A percentile compares a stretch with the other conserved stretches of the same genome.
Conservation (phyloP, 2,113 vertebrate genomes). For the Onychostoma macrolepis region DNA sequence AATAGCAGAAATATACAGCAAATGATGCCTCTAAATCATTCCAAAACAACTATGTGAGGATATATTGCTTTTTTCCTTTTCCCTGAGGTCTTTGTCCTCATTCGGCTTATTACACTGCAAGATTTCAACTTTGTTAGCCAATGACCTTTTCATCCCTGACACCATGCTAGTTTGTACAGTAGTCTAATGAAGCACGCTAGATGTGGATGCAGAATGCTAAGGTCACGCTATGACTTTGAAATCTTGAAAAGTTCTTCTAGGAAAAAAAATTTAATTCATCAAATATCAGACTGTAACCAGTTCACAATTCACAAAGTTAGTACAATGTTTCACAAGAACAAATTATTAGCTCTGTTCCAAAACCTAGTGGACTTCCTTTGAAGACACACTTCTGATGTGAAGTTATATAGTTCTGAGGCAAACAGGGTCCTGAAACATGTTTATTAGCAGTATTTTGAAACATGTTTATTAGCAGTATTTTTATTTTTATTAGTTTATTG, state of each 20-base stretch:
- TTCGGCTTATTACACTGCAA: not conserved
- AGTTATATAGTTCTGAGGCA: not conserved
- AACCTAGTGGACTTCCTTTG: not conserved
- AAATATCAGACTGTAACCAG: not conserved
- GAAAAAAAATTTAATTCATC: not conserved
- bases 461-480: not conserved
- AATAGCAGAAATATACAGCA: conserved; percentile 23
- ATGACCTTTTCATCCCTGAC: conserved; percentile 39
- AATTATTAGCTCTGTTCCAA: not conserved
- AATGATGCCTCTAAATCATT: conserved; percentile 47
- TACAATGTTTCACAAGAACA: not conserved
- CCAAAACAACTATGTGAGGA: conserved; percentile 31
- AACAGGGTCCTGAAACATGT: not conserved
- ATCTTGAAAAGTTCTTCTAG: conserved; percentile 10
- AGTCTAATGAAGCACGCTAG: conserved; percentile 19
- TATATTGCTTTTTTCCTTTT: conserved; percentile 8
- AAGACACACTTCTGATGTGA: not conserved
- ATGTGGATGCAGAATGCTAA: not conserved
- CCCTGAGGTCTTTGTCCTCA: conserved; percentile 22
- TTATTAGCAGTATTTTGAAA: not conserved
- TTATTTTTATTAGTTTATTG: not conserved
- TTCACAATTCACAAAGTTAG: not conserved
- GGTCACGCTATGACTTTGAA: not conserved
- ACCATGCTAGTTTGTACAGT: conserved; percentile 23
- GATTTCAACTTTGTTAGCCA: not conserved